phyloP scores from a whole-genome alignment of 2,888 invertebrate species.

The Mycalesis mineus region DNA sequence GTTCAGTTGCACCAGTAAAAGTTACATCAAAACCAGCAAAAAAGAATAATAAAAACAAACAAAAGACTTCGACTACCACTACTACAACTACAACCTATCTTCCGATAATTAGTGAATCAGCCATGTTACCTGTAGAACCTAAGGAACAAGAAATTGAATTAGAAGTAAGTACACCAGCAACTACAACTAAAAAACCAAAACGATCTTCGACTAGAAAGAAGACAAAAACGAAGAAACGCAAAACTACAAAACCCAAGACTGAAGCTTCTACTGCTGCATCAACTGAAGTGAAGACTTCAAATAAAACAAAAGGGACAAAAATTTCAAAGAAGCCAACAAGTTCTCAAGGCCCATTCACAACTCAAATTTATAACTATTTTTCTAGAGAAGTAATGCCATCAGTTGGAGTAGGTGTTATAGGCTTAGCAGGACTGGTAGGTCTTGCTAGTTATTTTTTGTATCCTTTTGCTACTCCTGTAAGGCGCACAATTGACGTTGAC shows the following conservation, averaged over 20 bases:
- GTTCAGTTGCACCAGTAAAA: slow-evolving; percentile 38
- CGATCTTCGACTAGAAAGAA: slow-evolving; percentile 70
- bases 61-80: slow-evolving; percentile 45
- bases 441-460: slow-evolving; percentile 87
- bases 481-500: slow-evolving; percentile 82
- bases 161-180: slow-evolving; percentile 67
- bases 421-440: slow-evolving; percentile 85
- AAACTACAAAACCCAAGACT: slow-evolving; percentile 67
- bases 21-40: slow-evolving; percentile 56
- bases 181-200: slow-evolving; percentile 71
- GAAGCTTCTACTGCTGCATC: slow-evolving; percentile 47
- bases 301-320: slow-evolving; percentile 71
- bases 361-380: slow-evolving; percentile 86
- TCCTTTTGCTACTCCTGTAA: slow-evolving; percentile 82
- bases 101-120: slow-evolving; percentile 54
- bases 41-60: slow-evolving; percentile 65
- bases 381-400: slow-evolving; percentile 89
- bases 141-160: slow-evolving; percentile 73
- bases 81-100: slow-evolving; percentile 30
- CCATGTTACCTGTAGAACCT: slow-evolving; percentile 66
- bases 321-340: slow-evolving; percentile 64
- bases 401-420: slow-evolving; percentile 86
- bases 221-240: slow-evolving; percentile 79
- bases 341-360: slow-evolving; percentile 79
- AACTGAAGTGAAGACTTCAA: slow-evolving; percentile 67